These are phyloP conservation scores for Cinara cedri DNA, from an alignment of 2,888 invertebrate genomes.

Conservation along the genomic window DNA sequence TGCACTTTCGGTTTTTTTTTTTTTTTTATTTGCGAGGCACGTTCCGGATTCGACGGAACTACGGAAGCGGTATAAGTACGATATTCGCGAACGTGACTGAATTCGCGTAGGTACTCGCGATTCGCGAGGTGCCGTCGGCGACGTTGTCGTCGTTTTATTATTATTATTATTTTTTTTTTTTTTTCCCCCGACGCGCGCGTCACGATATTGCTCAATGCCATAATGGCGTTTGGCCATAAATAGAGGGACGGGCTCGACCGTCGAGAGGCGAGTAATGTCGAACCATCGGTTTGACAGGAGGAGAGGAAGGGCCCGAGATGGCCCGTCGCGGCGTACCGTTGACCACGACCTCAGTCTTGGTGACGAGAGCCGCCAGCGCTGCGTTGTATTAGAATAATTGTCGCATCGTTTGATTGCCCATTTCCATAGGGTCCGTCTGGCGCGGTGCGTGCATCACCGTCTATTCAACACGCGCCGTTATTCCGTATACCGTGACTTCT, in stretches of 20 bases:
- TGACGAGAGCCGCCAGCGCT: neutral
- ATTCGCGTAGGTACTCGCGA: neutral
- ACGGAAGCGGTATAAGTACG: no score
- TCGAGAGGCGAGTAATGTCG: neutral
- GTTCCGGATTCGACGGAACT: neutral
- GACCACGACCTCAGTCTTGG: neutral
- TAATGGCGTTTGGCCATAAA: slow-evolving; percentile 33
- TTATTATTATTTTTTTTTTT: no score
- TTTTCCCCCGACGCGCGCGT: neutral
- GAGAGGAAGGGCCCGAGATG: neutral
- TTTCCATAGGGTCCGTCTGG: slow-evolving; percentile 1
- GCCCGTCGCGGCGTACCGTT: slow-evolving; percentile 4
- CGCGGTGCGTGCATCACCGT: neutral
- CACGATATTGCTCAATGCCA: neutral
- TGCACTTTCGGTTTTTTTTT: no score
- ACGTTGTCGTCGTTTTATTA: slow-evolving; percentile 10
- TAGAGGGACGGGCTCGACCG: slow-evolving; percentile 16
- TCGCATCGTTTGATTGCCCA: neutral
- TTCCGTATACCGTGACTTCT: neutral
- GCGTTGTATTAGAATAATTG: neutral
- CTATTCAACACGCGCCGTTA: neutral
- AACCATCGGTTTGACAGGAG: neutral
- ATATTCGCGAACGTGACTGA: neutral
- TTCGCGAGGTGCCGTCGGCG: no score
- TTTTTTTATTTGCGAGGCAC: no score